Base-by-base conservation (phyloP, 2,113 vertebrate species). In the Bagarius yarrelli region DNA sequence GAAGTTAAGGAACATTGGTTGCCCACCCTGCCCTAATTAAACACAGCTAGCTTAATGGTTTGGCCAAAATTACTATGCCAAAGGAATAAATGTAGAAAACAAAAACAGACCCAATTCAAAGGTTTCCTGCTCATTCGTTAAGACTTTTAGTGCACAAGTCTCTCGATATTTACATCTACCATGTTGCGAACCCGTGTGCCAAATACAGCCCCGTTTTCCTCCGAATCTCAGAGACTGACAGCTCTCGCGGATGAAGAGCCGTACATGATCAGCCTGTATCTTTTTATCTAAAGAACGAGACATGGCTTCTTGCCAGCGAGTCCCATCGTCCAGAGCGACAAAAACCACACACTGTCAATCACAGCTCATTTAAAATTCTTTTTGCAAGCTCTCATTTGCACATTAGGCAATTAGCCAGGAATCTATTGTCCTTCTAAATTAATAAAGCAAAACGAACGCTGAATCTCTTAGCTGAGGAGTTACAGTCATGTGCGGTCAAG, bases 351-450 rank as follows among this genome's bases (percentile, higher is more conserved):
- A 44, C 64, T n/a, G 83, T 79, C 75, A 85, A 81, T 81, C 82
- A 83, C 16, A 60, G 67, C 13, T 77, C 64, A 44, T 59, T 84
- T 78, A 66, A 36, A 56, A 81, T 78, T 84, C 72, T 59, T 56
- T 66, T 72, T 50, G 53, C 61, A 83, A 81, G 78, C 23, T 61
- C 72, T 81, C 70, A 81, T 84, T 83, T 78, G 73, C 87, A 87
- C 56, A 84, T 84, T 67, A 78, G 67, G 72, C 76, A 80, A 85
- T 82, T 86, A 84, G 72, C 85, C 81, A 83, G 83, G 53, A 55
- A 60, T 59, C 80, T 81, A 84, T 61, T 76, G 69, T 82, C 60
- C 44, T 52, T 66, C 40, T 66, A 84, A 78, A 87, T 81, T 57
- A 52, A 76, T 72, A 83, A 76, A 85, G 57, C 71, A 80, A 50